Evolutionary conservation across 2,888 invertebrate genomes (phyloP).

Genomic region (Drosophila birchii): DNA sequence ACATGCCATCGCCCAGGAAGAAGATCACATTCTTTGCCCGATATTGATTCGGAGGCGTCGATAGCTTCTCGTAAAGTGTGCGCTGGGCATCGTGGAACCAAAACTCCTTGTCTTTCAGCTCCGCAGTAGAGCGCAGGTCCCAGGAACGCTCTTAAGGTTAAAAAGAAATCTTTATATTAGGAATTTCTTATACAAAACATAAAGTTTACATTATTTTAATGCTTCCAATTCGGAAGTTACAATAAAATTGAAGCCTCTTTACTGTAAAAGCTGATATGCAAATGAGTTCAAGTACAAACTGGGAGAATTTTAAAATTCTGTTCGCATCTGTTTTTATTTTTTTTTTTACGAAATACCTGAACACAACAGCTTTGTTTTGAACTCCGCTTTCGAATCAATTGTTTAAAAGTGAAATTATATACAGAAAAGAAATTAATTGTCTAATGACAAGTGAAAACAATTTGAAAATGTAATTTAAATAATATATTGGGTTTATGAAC

Average conservation of each 20-base stretch:
- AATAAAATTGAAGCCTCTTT: background rate
- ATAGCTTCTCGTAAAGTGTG: slow-evolving; percentile 77
- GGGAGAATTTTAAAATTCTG: slow-evolving; percentile 17
- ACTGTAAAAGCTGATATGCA: slow-evolving; percentile 2
- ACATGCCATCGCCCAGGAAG: slow-evolving; percentile 93
- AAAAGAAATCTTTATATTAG: background rate
- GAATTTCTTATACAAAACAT: background rate
- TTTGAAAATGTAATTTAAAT: background rate
- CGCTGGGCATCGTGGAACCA: slow-evolving; percentile 80
- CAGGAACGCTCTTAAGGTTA: slow-evolving; percentile 54
- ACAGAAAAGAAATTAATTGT: slow-evolving; percentile 1
- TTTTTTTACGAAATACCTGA: slow-evolving; percentile 6
- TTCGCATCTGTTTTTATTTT: slow-evolving; percentile 20
- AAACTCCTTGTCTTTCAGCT: slow-evolving; percentile 63
- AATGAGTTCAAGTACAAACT: slow-evolving; percentile 13
- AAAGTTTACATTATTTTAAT: background rate
- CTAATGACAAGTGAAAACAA: slow-evolving; percentile 1
- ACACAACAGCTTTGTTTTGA: slow-evolving; percentile 10
- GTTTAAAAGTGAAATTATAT: slow-evolving; percentile 18
- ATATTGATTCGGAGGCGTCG: slow-evolving; percentile 80
- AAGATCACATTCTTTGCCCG: slow-evolving; percentile 91
- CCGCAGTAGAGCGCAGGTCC: slow-evolving; percentile 53
- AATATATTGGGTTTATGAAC: background rate
- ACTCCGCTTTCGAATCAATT: slow-evolving; percentile 27
- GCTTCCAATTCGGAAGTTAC: background rate